Evolutionary conservation across 2,113 vertebrate species (phyloP), one percentile per base, ranked within the genome.

Genomic region (Ascaphus truei): DNA sequence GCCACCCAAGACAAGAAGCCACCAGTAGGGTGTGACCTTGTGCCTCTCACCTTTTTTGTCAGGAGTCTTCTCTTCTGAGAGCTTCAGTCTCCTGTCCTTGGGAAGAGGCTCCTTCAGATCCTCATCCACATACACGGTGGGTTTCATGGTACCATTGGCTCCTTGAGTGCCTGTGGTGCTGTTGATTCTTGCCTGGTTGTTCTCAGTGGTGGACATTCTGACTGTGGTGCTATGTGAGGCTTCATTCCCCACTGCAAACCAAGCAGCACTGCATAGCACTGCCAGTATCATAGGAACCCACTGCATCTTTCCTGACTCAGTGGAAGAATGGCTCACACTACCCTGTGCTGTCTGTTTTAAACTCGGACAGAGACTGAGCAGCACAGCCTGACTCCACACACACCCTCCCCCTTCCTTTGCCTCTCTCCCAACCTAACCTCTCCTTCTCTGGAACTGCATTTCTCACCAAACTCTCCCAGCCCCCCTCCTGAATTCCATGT

Each of bases 1-100:
- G 39, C 39, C 18, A 43, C 39, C 39, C 39, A 43, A 43, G 15
- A 43, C 37, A 41, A 41, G n/a, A n/a, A n/a, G n/a, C n/a, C n/a
- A n/a, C n/a, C n/a, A n/a, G n/a, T 16, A 43, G 39, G 4, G 2
- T 18, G 16, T 8, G 18, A 22, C 50, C 50, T 25, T 5, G 50
- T 3, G 37, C 1, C 1, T 16, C 48, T 45, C 53, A 76, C 74
- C 74, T 71, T 47, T 63, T 30, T 61, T 58, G 1, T 33, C 67
- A 1, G 36, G 7, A 2, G 34, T 4, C 29, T 59, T 47, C 59
- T 45, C 64, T 3, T 47, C 39, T 3, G 65, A 18, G 6, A 55
- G 36, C 31, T 1, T 2, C 26, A 18, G 2, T 15, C 30, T 57
- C 41, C 23, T 12, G 20, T 61, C 47, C 8, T 52, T 33, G 39